These are phyloP conservation scores for Conops quadrifasciatus DNA, from an alignment of 2,888 invertebrate genomes.

Conservation along the genomic window DNA sequence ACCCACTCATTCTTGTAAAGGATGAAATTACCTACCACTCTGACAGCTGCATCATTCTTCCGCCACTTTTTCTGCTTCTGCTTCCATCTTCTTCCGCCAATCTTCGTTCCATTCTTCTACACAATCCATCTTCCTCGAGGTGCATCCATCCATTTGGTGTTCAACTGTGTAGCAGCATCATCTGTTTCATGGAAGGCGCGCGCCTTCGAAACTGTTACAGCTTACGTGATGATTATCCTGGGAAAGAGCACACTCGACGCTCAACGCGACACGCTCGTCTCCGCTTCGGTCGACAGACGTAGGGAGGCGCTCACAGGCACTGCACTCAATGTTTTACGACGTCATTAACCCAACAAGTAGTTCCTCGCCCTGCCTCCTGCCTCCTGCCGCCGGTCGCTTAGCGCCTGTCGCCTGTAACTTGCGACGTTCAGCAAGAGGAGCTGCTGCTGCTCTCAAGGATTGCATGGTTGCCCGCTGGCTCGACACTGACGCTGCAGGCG, in stretches of 20 bases:
- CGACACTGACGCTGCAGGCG: constrained; percentile 19
- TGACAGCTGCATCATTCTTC: constrained; percentile 1
- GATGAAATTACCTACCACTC: constrained; percentile 24
- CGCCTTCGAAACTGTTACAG: constrained; percentile 13
- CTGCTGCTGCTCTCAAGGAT: background rate
- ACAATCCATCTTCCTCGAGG: no score
- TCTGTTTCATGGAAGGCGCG: constrained; percentile 7
- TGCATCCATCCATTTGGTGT: no score
- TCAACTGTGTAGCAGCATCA: background rate
- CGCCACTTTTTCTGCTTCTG: background rate
- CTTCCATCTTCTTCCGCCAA: background rate
- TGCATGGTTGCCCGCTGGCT: background rate
- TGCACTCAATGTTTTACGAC: constrained; percentile 38
- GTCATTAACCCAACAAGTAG: constrained; percentile 42
- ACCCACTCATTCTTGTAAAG: background rate
- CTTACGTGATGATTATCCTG: constrained; percentile 41
- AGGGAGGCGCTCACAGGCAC: background rate
- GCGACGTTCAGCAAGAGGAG: background rate
- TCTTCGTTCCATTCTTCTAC: background rate
- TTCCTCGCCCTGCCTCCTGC: constrained; percentile 16
- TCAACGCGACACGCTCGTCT: background rate
- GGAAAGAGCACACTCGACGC: constrained; percentile 35
- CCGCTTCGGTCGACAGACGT: background rate
- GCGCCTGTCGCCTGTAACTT: background rate
- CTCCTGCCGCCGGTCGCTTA: background rate